phyloP scores from a whole-genome alignment of 2,888 invertebrate genomes.

The Thera britannica region DNA sequence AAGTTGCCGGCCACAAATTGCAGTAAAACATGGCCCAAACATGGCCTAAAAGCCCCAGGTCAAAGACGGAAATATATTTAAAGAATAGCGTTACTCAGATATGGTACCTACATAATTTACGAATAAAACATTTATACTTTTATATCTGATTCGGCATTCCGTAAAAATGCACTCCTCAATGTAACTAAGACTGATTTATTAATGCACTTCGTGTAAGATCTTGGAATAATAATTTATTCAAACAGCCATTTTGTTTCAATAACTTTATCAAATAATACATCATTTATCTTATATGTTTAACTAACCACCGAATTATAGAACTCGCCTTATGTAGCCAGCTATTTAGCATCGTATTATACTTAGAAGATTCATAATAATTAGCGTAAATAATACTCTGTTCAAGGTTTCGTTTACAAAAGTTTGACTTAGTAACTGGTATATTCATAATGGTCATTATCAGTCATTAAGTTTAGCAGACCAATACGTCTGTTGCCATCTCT shows the following conservation, averaged over 20 bases:
- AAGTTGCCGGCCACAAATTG: too few species aligned
- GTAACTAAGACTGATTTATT: constrained; percentile 67
- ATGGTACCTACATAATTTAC: constrained; percentile 12
- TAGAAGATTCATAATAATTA: not conserved
- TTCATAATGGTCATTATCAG: too few species aligned
- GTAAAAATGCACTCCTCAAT: constrained; percentile 40
- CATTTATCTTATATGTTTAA: not conserved
- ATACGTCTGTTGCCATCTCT: too few species aligned
- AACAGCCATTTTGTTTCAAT: constrained; percentile 35
- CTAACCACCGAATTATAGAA: not conserved
- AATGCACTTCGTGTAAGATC: constrained; percentile 33
- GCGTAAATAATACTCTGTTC: not conserved
- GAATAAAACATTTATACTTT: constrained; percentile 42
- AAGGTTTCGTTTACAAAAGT: not conserved
- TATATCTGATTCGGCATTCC: constrained; percentile 35
- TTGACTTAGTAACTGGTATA: not conserved
- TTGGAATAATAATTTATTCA: constrained; percentile 39
- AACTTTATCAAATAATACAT: constrained; percentile 30
- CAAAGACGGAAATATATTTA: constrained; percentile 5
- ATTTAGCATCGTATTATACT: not conserved
- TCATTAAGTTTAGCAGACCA: too few species aligned
- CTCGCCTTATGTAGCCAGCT: constrained; percentile 14
- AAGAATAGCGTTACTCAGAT: too few species aligned
- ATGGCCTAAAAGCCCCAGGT: too few species aligned
- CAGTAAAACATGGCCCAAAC: too few species aligned